A percentile compares a stretch with the other conserved stretches of the same genome.
These are phyloP conservation scores for Drosophila ironensis DNA, from an alignment of 1,140 invertebrate genomes.

Conservation along the genomic window DNA sequence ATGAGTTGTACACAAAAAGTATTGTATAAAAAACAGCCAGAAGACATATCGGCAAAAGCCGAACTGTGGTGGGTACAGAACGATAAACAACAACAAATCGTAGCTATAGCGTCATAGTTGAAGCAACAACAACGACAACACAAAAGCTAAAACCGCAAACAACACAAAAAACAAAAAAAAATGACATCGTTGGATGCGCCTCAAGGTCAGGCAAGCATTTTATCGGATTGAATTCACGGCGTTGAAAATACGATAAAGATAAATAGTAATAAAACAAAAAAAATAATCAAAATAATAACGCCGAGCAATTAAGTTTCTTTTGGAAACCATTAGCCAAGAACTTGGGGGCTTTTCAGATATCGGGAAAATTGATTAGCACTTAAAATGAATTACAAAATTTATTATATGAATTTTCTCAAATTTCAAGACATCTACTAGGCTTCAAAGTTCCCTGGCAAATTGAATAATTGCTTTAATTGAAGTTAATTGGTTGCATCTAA, in stretches of 20 bases:
- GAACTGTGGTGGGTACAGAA: constrained; percentile 11
- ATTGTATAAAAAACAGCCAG: neutral
- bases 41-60: constrained; percentile 1
- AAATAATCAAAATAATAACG: constrained; percentile 43
- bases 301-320: constrained; percentile 35
- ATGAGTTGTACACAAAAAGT: constrained; percentile 4
- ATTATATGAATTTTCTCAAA: too few relatives aligned
- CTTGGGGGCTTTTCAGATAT: neutral
- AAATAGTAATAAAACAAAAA: constrained; percentile 13
- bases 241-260: constrained; percentile 38
- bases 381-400: too few relatives aligned
- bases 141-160: constrained; percentile 33
- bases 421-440: too few relatives aligned
- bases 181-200: constrained; percentile 20
- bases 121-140: constrained; percentile 14
- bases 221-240: constrained; percentile 37
- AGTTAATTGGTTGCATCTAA: constrained; percentile 13
- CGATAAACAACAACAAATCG: constrained; percentile 16
- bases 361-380: too few relatives aligned
- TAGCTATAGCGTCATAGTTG: constrained; percentile 15
- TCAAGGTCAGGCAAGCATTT: constrained; percentile 43
- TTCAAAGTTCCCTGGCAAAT: neutral
- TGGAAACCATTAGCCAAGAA: neutral
- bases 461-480: neutral
- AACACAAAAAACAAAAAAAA: constrained; percentile 7